Base-by-base conservation (phyloP, 2,888 invertebrate genomes). In the Lasioglossum zephyrum region DNA sequence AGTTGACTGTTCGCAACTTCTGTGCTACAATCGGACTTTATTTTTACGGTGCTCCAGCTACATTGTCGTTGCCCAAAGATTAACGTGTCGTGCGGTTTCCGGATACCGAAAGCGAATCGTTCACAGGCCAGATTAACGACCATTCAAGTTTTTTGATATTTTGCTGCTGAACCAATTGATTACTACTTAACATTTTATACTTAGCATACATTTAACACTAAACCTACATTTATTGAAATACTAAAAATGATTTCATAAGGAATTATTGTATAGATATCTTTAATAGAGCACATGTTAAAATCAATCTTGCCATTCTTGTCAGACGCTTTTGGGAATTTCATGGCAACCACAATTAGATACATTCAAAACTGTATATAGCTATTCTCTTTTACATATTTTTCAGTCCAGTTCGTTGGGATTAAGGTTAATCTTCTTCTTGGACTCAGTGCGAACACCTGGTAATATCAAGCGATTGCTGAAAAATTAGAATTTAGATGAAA, bases 1-100 rank as follows among this genome's bases (percentile, higher is more conserved):
- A 49, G 77, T 66, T 66, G 47, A 66, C 49, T 36, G 49, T 26
- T 36, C 63, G 39, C 49, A 79, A 66, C 73, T 74, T 66, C 47
- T 13, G 11, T 47, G 39, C 39, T 49, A 49, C 36, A n/a, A 47
- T 66, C n/a, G 26, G 49, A 74, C 49, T 79, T 79, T 73, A 41
- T 73, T 66, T 26, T 18, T 26, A 18, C 39, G 4, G 41, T 70
- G 26, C 57, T 41, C 26, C 53, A n/a, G 13, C 53, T 31, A 41
- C 16, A 44, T 13, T n/a, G 66, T 36, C 47, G n/a, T 63, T n/a
- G 4, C 39, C 8, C 13, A 22, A 31, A 47, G 44, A 66, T 47
- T 6, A 44, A 44, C 63, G 44, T 11, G 31, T 11, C 76, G 31
- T 18, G 18, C 60, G n/a, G 5, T 41, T 26, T 60, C 16, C 41